Percentiles rank a stretch among this genome's conserved stretches.
These are phyloP conservation scores for Dicrostonyx torquatus DNA, from an alignment of 2,797 vertebrate genomes.

Conservation along the genomic window DNA sequence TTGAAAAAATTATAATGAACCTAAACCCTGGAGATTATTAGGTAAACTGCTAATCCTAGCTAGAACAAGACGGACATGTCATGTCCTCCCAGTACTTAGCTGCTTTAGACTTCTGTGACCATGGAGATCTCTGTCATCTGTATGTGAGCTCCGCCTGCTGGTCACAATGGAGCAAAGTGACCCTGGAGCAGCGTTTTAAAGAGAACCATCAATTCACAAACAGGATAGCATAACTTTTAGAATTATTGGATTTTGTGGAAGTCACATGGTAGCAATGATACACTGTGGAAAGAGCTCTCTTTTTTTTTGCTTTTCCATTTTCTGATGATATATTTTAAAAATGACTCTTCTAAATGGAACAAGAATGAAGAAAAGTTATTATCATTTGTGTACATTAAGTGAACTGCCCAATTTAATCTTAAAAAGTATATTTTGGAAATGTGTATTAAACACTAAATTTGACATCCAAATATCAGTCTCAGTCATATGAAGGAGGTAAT, in stretches of 20 bases:
- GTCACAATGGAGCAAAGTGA: neutral
- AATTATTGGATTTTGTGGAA: neutral
- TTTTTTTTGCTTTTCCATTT: neutral
- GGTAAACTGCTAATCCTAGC: neutral
- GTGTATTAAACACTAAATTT: neutral
- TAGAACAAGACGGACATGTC: neutral
- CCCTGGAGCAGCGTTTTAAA: neutral
- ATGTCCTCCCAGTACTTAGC: neutral
- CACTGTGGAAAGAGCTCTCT: neutral
- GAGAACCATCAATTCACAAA: neutral
- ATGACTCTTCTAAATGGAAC: neutral
- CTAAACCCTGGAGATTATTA: neutral
- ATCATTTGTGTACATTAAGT: neutral
- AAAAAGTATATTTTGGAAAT: neutral
- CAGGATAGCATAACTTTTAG: neutral
- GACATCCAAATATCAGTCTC: neutral
- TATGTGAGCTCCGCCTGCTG: constrained; percentile 55
- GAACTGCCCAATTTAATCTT: neutral
- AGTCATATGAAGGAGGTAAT: constrained; percentile 3
- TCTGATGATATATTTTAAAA: constrained; percentile 31
- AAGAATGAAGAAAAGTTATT: neutral
- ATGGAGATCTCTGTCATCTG: constrained; percentile 35
- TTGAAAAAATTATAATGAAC: neutral
- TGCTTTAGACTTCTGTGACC: neutral
- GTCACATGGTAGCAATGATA: neutral